Base-by-base conservation (phyloP, 2,888 invertebrate species). In the Perdita meconis region DNA sequence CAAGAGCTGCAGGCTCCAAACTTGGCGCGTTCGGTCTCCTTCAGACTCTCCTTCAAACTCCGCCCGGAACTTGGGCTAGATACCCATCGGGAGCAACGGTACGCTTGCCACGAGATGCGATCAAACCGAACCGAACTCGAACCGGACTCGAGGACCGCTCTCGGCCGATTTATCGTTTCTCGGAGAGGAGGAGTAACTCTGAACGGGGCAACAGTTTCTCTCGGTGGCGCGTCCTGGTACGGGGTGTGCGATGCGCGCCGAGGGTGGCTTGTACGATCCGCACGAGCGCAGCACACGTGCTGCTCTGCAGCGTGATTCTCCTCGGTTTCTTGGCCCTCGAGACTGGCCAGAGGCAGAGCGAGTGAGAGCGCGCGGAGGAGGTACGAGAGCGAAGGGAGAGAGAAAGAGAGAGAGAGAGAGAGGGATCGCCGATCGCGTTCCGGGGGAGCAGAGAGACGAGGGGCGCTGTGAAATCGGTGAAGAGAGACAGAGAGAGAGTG, bases 231-330 rank as follows among this genome's bases (percentile, higher is more conserved):
- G 16, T 36, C 12, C 8, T 66, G 24, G n/a, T 55, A 36, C 42
- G 19, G 38, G 13, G 26, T 53, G n/a, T n/a, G n/a, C 16, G 22
- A 47, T 22, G 30, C 36, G 53, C 30, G 56, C 53, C 51, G 76
- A 59, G 53, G 69, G 63, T 72, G 56, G 63, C 70, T 70, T 66
- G 51, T 61, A 70, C 77, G 85, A 84, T 76, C 85, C 81, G 83
- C 78, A 80, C 85, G 86, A 85, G 75, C 78, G 82, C 80, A 76
- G 82, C 78, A 83, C 86, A 82, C 85, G 84, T 87, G 85, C 87
- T 80, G 75, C 82, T 87, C 83, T 76, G 80, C 80, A 78, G 81
- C 79, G 82, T 79, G 80, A 79, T 74, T 78, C 85, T 77, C 83
- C 83, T 73, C 30, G 72, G 78, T 76, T 77, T 76, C 84, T 84